Conservation (phyloP, 1,140 invertebrate species). For the Berghia stephanieae region DNA sequence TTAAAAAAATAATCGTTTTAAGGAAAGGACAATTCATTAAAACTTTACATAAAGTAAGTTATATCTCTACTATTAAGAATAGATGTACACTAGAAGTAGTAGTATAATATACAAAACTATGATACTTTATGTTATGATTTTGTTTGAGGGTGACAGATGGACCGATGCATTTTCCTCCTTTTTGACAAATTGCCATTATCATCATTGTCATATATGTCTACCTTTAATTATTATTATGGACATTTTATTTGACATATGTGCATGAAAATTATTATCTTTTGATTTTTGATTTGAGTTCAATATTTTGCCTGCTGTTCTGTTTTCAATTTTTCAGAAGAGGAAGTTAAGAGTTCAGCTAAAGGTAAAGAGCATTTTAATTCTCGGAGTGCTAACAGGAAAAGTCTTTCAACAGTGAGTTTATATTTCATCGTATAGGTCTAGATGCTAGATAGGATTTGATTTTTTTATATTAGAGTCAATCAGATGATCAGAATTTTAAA, state of each 20-base stretch:
- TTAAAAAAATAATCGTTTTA: no score
- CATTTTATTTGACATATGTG: slow-evolving; percentile 1
- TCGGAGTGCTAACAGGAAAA: slow-evolving; percentile 58
- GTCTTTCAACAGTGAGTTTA: slow-evolving; percentile 65
- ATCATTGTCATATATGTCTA: background rate
- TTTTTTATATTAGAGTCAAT: background rate
- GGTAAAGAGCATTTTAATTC: background rate
- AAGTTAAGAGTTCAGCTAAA: background rate
- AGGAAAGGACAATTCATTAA: no score
- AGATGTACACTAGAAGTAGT: no score
- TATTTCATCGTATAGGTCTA: background rate
- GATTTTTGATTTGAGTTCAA: background rate
- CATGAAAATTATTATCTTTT: slow-evolving; percentile 22
- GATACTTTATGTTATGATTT: no score
- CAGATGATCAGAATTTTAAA: no score
- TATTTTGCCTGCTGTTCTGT: no score
- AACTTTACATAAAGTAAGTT: no score
- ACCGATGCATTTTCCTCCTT: no score
- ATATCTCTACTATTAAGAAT: no score
- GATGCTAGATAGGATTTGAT: background rate
- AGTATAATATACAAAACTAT: no score
- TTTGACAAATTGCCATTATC: background rate
- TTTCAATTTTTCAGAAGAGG: no score
- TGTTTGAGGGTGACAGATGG: no score
- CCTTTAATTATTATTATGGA: background rate